Conservation (phyloP, 2,113 vertebrate species). For the Mormyrus lacerda region DNA sequence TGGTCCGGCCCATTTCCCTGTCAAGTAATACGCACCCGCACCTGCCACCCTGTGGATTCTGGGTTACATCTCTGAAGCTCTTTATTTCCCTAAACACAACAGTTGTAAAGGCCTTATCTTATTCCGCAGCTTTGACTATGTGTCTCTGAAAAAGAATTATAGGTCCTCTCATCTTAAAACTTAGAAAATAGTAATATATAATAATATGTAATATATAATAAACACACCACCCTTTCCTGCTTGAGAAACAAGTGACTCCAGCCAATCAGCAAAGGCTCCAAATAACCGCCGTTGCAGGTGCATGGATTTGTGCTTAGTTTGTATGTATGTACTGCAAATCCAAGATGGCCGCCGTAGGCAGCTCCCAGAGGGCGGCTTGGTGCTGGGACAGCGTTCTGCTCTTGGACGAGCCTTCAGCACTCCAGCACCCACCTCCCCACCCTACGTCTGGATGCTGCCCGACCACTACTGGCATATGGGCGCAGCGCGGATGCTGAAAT, state of each 20-base stretch:
- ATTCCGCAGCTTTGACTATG: slow-evolving; percentile 32
- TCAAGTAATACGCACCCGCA: background rate
- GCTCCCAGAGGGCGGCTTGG: background rate
- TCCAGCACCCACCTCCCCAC: background rate
- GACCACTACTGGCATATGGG: slow-evolving; percentile 5
- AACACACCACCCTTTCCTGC: background rate
- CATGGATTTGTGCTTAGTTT: background rate
- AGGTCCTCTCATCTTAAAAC: slow-evolving; percentile 17
- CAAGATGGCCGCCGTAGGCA: background rate
- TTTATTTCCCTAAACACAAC: slow-evolving; percentile 36
- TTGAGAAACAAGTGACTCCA: background rate
- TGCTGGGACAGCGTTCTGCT: background rate
- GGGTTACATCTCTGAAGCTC: slow-evolving; percentile 20
- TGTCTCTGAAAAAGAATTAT: slow-evolving; percentile 36
- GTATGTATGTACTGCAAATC: background rate
- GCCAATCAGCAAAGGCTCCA: background rate
- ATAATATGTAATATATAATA: no score
- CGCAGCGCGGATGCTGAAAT: background rate
- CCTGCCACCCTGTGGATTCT: background rate
- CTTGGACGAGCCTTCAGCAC: background rate
- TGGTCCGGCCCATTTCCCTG: background rate
- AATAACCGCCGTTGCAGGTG: background rate
- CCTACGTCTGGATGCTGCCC: background rate
- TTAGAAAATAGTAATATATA: background rate
- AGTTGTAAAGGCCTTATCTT: slow-evolving; percentile 33